Evolutionary conservation across 1,140 invertebrate genomes (phyloP), one percentile per base, ranked within the genome.

Genomic region (Sinella curviseta): DNA sequence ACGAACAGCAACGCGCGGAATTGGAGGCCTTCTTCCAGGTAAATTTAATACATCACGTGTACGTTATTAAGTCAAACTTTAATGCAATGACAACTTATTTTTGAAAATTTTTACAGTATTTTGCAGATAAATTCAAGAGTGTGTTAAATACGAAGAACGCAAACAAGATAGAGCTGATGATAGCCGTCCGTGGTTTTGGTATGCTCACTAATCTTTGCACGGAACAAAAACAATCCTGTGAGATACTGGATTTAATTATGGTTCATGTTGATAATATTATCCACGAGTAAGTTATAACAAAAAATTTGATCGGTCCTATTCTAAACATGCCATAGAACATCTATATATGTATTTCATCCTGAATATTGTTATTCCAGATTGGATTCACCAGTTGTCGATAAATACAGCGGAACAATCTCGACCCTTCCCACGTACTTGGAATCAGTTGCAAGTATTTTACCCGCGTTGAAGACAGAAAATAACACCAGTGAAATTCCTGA

Each of bases 101-200:
- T 33, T 30, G 31, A n/a, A n/a, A n/a, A n/a, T n/a, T 24, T 70
- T 70, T 31, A 4, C 39, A 83, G 82, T 83, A 77, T 78, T 79
- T 83, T 24, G 24, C 67, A 1, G 74, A 54, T 1, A 76, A 31
- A 33, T 83, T 81, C 36, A 74, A 24, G n/a, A 36, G 26, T 34
- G 78, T 78, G 28, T 57, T 83, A 24, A 55, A 70, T 14, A 77
- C 39, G 31, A 74, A 76, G 39, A 70, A 80, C 8, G 33, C 76
- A 35, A 48, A 35, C 17, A 55, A 70, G 16, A 74, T 16, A 24
- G 84, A 87, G 81, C 80, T 85, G 78, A 84, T 80, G 20, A 80
- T 86, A 36, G 83, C 85, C n/a, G 84, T 88, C 24, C 83, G 84
- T 30, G 86, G 86, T 55, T 83, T 87, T 77, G 86, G 86, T 24